Evolutionary conservation across 2,113 vertebrate species (phyloP).

Genomic region (Taxidea taxus): DNA sequence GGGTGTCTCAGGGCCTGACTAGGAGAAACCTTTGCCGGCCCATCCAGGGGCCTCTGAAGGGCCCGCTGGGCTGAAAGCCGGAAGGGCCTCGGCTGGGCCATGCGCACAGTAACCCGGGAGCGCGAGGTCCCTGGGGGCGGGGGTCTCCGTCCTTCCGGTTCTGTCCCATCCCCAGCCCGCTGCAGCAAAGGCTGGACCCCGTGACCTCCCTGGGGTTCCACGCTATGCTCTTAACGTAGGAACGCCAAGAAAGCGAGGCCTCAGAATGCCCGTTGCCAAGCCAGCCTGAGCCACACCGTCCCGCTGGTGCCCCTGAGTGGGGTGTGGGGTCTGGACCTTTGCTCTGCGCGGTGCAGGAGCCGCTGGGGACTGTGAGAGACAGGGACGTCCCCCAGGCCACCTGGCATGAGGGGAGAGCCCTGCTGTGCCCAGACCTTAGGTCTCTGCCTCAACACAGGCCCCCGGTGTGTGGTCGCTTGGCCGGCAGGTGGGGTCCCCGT

Average conservation of each 20-base stretch:
- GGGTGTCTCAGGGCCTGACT: too few species aligned
- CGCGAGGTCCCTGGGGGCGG: neutral
- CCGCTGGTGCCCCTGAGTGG: rapidly evolving
- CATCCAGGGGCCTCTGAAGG: too few species aligned
- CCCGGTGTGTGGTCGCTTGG: rapidly evolving
- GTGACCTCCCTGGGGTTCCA: rapidly evolving
- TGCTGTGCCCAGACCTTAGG: rapidly evolving
- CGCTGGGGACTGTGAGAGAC: neutral
- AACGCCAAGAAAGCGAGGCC: neutral
- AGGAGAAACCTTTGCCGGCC: neutral
- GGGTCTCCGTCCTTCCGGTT: neutral
- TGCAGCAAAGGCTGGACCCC: neutral
- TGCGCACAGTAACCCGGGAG: neutral
- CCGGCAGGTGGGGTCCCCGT: rapidly evolving
- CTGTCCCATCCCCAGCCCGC: rapidly evolving
- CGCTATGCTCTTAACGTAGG: rapidly evolving
- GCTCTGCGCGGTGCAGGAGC: rapidly evolving
- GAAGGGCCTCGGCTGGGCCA: neutral
- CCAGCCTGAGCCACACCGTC: rapidly evolving
- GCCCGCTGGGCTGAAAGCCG: neutral
- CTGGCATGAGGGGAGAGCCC: rapidly evolving
- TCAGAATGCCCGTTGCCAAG: rapidly evolving
- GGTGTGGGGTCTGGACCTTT: too few species aligned
- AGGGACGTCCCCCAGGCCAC: rapidly evolving
- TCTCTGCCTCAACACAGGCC: rapidly evolving